These are phyloP conservation scores for Horisme vitalbata DNA, from an alignment of 2,888 invertebrate species.

Conservation along the genomic window DNA sequence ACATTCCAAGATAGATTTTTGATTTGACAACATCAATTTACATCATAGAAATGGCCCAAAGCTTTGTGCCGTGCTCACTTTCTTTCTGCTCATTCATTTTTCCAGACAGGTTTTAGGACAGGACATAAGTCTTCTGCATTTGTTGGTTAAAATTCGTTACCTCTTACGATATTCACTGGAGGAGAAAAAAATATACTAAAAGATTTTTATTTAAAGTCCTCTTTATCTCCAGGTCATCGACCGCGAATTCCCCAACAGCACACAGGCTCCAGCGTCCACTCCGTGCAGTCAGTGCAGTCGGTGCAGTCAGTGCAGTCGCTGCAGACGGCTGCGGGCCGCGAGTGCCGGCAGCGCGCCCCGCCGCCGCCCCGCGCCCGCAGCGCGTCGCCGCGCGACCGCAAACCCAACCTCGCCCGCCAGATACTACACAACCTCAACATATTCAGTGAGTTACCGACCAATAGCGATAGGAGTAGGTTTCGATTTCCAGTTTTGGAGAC, in stretches of 20 bases:
- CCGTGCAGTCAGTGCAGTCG: constrained; percentile 50
- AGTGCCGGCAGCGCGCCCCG: constrained; percentile 18
- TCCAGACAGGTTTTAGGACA: too few relatives aligned
- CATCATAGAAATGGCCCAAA: too few relatives aligned
- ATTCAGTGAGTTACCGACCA: constrained; percentile 81
- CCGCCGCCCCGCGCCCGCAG: constrained; percentile 55
- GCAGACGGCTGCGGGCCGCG: constrained; percentile 37
- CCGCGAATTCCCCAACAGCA: constrained; percentile 71
- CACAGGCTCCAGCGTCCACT: constrained; percentile 73
- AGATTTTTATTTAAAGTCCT: too few relatives aligned
- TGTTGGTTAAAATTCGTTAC: too few relatives aligned
- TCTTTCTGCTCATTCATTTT: too few relatives aligned
- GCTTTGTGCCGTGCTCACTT: too few relatives aligned
- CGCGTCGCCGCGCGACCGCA: constrained; percentile 61
- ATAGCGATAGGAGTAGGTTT: background rate
- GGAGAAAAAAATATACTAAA: too few relatives aligned
- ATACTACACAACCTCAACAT: constrained; percentile 92
- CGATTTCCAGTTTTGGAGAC: too few relatives aligned
- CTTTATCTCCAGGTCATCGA: constrained; percentile 43
- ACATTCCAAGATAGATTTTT: too few relatives aligned
- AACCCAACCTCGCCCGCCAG: constrained; percentile 86
- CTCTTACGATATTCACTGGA: too few relatives aligned
- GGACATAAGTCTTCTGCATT: too few relatives aligned
- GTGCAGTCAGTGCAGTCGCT: constrained; percentile 48
- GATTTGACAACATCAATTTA: too few relatives aligned